These are phyloP conservation scores for Chrosomus eos DNA, from an alignment of 2,797 vertebrate genomes.

Conservation along the genomic window DNA sequence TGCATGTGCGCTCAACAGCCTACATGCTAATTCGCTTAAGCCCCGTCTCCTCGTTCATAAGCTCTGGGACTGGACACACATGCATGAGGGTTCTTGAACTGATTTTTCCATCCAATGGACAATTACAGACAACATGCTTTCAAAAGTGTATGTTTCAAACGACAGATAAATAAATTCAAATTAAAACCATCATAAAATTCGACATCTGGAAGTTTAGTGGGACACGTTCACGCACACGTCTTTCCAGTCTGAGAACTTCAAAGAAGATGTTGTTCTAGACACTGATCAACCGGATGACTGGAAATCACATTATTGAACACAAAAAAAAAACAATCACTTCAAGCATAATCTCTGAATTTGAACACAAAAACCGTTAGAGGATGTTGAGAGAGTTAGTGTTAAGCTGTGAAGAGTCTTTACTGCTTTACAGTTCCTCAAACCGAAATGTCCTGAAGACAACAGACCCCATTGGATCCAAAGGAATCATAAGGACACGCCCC, in stretches of 20 bases:
- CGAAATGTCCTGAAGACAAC: conserved; percentile 12
- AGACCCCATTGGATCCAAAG: conserved; percentile 5
- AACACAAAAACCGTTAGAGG: conserved; percentile 14
- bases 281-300: conserved; percentile 8
- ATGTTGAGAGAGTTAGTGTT: conserved; percentile 30
- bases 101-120: conserved; percentile 29
- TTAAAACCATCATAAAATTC: conserved; percentile 45
- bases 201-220: conserved; percentile 12
- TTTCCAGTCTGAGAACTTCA: conserved; percentile 19
- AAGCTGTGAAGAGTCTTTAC: conserved; percentile 27
- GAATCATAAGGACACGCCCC: conserved; percentile 27
- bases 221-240: neutral
- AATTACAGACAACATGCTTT: conserved; percentile 44
- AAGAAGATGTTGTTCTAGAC: conserved; percentile 29
- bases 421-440: conserved; percentile 24
- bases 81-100: conserved; percentile 29
- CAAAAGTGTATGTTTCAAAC: conserved; percentile 20
- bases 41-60: conserved; percentile 26
- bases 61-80: conserved; percentile 20
- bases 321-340: neutral
- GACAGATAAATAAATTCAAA: conserved; percentile 39
- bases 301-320: conserved; percentile 36
- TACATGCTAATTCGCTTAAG: conserved; percentile 10
- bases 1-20: conserved; percentile 23
- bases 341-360: conserved; percentile 24